Evolutionary conservation across 2,113 vertebrate genomes (phyloP), one percentile per base, ranked within the genome.

Genomic region (Tringa solitaria): DNA sequence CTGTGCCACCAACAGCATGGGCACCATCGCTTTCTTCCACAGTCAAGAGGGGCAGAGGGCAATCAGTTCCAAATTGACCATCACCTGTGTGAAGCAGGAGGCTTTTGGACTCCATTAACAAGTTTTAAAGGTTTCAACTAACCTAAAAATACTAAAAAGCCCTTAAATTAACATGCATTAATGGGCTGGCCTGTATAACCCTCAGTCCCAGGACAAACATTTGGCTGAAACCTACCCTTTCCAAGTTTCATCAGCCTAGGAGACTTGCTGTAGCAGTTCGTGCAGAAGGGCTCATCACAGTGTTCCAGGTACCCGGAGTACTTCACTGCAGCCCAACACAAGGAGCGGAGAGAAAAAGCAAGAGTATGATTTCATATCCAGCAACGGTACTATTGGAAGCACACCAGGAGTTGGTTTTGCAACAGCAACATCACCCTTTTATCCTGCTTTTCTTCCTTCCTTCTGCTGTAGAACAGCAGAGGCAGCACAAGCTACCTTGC

Each of bases 281-380:
- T 98, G 86, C 99, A 99, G 91, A 99, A 99, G 43, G 99, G 99
- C 33, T 94, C 89, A 60, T 98, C 98, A 8, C 96, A 96, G 69
- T 99, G 97, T 69, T 99, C 99, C 97, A 99, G 95, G 51, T 98
- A 99, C 2, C 98, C 99, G 1, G 98, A 99, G 91, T 98, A 99
- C 93, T 98, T 98, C 87, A 99, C 99, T 99, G 46, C 33, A 54
- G 88, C 28, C 48, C 80, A 46, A 63, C 50, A 26, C 0, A 0
- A 50, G 16, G 23, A 80, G 59, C 2, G 4, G 28, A 22, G 13
- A 28, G 14, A 26, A 87, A 89, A 79, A 95, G 24, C n/a, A 90
- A 50, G 43, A 73, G 30, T 32, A 72, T 64, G 10, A 50, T 27
- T 76, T 67, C n/a, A 45, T 3, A 43, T 12, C 15, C 35, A 30